Conservation (phyloP, 2,113 vertebrate species). For the Peromyscus maniculatus region DNA sequence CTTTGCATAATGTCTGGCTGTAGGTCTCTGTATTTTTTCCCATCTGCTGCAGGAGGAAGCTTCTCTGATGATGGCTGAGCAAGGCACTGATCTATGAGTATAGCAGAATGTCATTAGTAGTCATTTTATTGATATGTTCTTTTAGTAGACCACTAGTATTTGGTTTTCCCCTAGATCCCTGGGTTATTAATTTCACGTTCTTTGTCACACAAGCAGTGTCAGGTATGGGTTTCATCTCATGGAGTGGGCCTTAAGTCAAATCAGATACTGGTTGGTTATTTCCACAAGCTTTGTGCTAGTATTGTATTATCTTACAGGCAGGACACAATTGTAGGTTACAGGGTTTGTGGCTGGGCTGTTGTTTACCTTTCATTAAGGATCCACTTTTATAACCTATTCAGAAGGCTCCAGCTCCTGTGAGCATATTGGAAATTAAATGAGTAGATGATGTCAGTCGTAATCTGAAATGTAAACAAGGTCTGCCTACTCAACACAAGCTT, state of each 20-base stretch:
- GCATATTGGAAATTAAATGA: background rate
- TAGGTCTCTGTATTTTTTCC: background rate
- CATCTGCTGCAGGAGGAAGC: background rate
- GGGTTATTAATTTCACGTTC: background rate
- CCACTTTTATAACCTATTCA: background rate
- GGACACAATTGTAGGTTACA: no score
- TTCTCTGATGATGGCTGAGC: background rate
- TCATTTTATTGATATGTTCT: background rate
- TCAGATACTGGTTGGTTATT: background rate
- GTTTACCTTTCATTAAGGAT: background rate
- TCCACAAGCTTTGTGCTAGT: background rate
- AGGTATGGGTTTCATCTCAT: background rate
- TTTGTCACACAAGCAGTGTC: background rate
- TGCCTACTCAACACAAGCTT: background rate
- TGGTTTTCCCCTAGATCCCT: background rate
- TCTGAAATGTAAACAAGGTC: constrained; percentile 10
- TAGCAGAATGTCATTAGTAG: background rate
- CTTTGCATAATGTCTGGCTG: background rate
- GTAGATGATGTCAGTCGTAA: constrained; percentile 5
- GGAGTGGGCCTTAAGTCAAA: background rate
- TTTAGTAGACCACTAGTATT: background rate
- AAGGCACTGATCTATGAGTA: background rate
- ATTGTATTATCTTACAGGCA: no score
- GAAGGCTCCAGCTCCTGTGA: background rate
- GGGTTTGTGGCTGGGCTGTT: background rate